These are phyloP conservation scores for Acyrthosiphon pisum DNA, from an alignment of 1,140 invertebrate genomes.

Conservation along the genomic window DNA sequence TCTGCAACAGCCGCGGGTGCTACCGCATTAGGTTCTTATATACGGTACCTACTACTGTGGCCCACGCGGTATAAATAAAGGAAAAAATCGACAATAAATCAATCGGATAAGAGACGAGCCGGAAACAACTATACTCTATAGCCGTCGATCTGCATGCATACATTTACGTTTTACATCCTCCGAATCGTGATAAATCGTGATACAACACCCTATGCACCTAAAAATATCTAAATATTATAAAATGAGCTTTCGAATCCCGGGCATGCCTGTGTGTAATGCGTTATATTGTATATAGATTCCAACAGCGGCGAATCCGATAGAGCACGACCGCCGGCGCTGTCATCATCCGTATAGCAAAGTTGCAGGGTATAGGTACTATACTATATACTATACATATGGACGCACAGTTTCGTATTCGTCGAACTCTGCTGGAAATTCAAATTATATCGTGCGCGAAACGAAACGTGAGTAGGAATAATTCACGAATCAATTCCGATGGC, in stretches of 20 bases:
- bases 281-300: background rate
- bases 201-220: background rate
- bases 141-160: background rate
- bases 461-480: slow-evolving; percentile 49
- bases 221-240: background rate
- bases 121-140: too few relatives aligned
- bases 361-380: background rate
- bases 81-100: slow-evolving; percentile 13
- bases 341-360: background rate
- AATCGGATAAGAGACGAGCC: slow-evolving; percentile 5
- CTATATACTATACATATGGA: too few relatives aligned
- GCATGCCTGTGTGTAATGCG: background rate
- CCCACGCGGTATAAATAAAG: background rate
- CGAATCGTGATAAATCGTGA: background rate
- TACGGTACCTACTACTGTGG: background rate
- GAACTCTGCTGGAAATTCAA: slow-evolving; percentile 23
- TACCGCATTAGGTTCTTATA: background rate
- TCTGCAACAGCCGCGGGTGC: background rate
- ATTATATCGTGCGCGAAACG: slow-evolving; percentile 36
- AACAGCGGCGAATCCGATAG: background rate
- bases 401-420: background rate
- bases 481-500: slow-evolving; percentile 19
- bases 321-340: background rate
- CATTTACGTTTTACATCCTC: background rate
- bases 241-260: slow-evolving; percentile 12